Conservation (phyloP, 1,140 invertebrate genomes). For the Coptotermes formosanus region DNA sequence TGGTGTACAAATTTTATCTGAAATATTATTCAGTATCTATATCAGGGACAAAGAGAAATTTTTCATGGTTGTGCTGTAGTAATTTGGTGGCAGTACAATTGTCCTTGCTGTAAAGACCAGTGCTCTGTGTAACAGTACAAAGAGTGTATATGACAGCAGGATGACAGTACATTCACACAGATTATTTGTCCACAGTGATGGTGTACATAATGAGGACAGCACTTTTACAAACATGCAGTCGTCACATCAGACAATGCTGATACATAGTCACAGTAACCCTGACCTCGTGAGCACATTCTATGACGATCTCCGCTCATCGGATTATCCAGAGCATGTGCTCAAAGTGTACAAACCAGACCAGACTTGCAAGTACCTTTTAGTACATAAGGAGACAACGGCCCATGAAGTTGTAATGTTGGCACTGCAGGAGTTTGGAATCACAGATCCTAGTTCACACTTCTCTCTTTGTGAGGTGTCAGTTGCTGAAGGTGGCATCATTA, state of each 20-base stretch:
- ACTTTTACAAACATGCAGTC: constrained; percentile 34
- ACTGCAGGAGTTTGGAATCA: constrained; percentile 94
- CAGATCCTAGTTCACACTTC: constrained; percentile 88
- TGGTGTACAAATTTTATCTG: too few species aligned
- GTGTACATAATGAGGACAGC: constrained; percentile 39
- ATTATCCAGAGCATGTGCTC: constrained; percentile 95
- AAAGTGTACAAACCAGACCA: constrained; percentile 96
- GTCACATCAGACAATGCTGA: constrained; percentile 50
- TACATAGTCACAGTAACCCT: constrained; percentile 88
- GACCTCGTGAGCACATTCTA: constrained; percentile 81
- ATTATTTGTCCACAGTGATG: constrained; percentile 36
- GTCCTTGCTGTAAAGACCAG: too few species aligned
- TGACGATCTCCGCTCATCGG: constrained; percentile 69
- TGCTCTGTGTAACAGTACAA: too few species aligned
- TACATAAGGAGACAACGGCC: constrained; percentile 97
- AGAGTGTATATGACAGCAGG: neutral
- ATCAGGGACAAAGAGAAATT: too few species aligned
- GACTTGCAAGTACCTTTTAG: constrained; percentile 94
- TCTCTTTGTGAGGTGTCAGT: constrained; percentile 95
- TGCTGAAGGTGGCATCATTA: constrained; percentile 90
- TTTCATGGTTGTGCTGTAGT: too few species aligned
- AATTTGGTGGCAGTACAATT: too few species aligned
- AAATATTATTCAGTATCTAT: too few species aligned
- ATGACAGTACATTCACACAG: neutral
- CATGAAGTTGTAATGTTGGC: constrained; percentile 98